phyloP scores from a whole-genome alignment of 2,113 vertebrate species.

The Corythoichthys intestinalis region DNA sequence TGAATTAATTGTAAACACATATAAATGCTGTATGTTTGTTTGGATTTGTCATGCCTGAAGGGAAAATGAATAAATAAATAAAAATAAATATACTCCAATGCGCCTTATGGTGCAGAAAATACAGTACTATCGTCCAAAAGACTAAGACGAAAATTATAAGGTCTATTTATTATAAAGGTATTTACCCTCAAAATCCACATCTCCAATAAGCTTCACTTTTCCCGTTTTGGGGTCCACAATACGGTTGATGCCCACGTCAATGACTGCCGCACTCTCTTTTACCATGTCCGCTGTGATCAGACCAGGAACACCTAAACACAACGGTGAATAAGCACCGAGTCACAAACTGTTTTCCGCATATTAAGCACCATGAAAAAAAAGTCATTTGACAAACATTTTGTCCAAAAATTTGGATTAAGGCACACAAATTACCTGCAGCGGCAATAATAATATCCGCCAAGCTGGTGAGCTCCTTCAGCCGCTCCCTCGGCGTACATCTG shows the following conservation, averaged over 20 bases:
- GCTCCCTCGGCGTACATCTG: conserved; percentile 82
- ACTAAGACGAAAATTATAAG: too few species aligned
- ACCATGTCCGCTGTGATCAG: conserved; percentile 89
- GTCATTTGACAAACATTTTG: not conserved
- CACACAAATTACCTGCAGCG: conserved; percentile 76
- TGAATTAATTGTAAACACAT: too few species aligned
- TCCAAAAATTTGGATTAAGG: not conserved
- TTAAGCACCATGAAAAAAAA: not conserved
- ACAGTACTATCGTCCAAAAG: too few species aligned
- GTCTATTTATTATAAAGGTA: not conserved
- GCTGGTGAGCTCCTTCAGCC: conserved; percentile 76
- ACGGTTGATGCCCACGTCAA: conserved; percentile 90
- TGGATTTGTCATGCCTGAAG: too few species aligned
- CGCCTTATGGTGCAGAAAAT: too few species aligned
- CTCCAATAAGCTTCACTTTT: conserved; percentile 81
- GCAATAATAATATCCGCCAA: conserved; percentile 83
- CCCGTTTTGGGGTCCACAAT: conserved; percentile 78
- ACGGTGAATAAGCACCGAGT: too few species aligned
- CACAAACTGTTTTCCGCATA: not conserved
- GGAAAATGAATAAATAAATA: too few species aligned
- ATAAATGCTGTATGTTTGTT: too few species aligned
- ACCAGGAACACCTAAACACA: conserved; percentile 78
- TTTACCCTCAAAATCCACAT: conserved; percentile 93
- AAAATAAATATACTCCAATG: too few species aligned
- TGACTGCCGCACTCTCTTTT: conserved; percentile 85